Conservation (phyloP, 2,113 vertebrate genomes). For the Corythaixoides concolor region DNA sequence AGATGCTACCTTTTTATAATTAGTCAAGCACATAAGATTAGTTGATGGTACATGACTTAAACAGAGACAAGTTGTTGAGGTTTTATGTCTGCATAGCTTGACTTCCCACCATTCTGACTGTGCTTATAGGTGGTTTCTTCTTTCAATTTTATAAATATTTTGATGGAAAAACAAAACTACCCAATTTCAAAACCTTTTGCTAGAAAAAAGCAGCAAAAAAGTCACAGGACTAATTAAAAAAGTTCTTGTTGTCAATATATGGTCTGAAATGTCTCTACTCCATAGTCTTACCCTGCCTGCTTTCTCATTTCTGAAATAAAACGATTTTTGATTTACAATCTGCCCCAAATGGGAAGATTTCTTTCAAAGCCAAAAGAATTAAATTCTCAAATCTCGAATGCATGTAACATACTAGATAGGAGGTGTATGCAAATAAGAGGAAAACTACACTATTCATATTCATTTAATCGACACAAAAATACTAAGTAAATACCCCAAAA, state of each 20-base stretch:
- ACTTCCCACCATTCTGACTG: neutral
- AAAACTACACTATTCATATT: neutral
- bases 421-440: neutral
- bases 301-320: neutral
- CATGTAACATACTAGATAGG: neutral
- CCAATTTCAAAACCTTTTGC: neutral
- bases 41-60: constrained; percentile 23
- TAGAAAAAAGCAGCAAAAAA: neutral
- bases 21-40: constrained; percentile 14
- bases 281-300: neutral
- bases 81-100: neutral
- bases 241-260: neutral
- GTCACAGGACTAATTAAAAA: neutral
- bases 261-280: neutral
- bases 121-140: neutral
- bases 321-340: neutral
- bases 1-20: neutral
- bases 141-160: neutral
- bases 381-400: neutral
- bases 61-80: neutral
- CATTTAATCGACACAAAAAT: neutral
- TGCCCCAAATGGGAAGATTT: neutral
- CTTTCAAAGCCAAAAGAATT: neutral
- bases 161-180: neutral
- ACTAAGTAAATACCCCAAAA: neutral